Percentiles rank a stretch among this genome's conserved stretches.
Conservation (phyloP, 2,888 invertebrate species). For the Lepetodrilus schrolli region DNA sequence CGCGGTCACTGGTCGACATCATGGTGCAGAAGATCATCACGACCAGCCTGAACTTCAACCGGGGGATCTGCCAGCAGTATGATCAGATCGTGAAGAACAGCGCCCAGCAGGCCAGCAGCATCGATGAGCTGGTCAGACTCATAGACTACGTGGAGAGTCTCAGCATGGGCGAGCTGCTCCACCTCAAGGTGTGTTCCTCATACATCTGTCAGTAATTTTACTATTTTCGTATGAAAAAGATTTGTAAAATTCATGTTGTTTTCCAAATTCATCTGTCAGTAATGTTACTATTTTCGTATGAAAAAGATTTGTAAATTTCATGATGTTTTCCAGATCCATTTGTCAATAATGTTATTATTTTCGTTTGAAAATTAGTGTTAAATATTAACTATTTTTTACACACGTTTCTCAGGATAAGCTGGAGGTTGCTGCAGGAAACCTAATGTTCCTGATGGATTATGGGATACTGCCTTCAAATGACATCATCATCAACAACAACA, state of each 20-base stretch:
- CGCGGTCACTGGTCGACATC: conserved; percentile 58
- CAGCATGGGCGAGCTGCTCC: conserved; percentile 65
- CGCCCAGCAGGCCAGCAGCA: conserved; percentile 69
- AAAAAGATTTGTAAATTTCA: neutral
- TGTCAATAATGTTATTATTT: neutral
- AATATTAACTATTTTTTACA: too few relatives aligned
- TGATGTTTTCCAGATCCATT: neutral
- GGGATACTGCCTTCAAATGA: conserved; percentile 70
- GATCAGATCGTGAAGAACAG: conserved; percentile 71
- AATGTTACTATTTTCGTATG: too few relatives aligned
- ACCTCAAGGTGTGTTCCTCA: conserved; percentile 61
- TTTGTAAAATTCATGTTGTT: too few relatives aligned
- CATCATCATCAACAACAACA: conserved; percentile 70
- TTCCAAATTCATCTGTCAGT: too few relatives aligned
- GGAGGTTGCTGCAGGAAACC: conserved; percentile 71
- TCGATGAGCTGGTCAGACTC: conserved; percentile 70
- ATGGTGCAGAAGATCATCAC: conserved; percentile 68
- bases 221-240: too few relatives aligned
- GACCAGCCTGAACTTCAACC: conserved; percentile 70
- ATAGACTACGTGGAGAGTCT: conserved; percentile 73
- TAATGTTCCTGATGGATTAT: conserved; percentile 74
- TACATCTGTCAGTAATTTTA: too few relatives aligned
- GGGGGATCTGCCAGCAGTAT: conserved; percentile 72
- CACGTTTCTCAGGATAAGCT: conserved; percentile 66
- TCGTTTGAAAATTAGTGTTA: too few relatives aligned